Conservation (phyloP, 2,888 invertebrate genomes). For the Endotricha flammealis region DNA sequence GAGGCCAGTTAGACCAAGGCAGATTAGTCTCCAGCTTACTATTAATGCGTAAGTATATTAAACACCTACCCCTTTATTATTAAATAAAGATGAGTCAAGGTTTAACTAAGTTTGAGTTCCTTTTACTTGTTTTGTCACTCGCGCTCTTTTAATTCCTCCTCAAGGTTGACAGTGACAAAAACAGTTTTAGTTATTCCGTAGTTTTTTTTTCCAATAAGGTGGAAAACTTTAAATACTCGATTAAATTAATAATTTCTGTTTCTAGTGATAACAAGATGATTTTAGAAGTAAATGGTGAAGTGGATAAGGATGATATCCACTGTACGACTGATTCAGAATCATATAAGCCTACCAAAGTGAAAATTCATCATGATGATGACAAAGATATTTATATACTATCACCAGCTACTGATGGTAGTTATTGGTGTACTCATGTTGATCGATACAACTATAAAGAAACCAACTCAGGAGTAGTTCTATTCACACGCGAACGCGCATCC, state of each 20-base stretch:
- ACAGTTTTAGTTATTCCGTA: too few relatives aligned
- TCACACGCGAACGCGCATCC: conserved; percentile 44
- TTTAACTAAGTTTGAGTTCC: too few relatives aligned
- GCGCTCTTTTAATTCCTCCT: too few relatives aligned
- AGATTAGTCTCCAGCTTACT: conserved; percentile 37
- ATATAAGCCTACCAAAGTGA: conserved; percentile 42
- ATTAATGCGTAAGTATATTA: conserved; percentile 42
- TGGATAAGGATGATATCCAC: conserved; percentile 37
- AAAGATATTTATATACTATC: conserved; percentile 36
- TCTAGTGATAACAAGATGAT: conserved; percentile 48
- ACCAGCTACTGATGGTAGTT: conserved; percentile 54
- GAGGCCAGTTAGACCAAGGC: conserved; percentile 36
- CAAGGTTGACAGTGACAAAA: too few relatives aligned
- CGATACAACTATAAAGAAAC: conserved; percentile 37
- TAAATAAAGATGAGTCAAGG: too few relatives aligned
- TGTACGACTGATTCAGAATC: conserved; percentile 61
- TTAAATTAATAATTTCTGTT: conserved; percentile 14
- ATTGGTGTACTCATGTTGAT: conserved; percentile 60
- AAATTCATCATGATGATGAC: conserved; percentile 28
- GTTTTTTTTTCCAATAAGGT: too few relatives aligned
- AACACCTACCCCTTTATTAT: too few relatives aligned
- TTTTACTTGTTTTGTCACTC: too few relatives aligned
- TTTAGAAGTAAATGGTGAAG: conserved; percentile 34
- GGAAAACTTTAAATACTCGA: too few relatives aligned
- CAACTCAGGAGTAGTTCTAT: conserved; percentile 52